phyloP scores from a whole-genome alignment of 1,140 invertebrate species.

The Acromyrmex echinatior region DNA sequence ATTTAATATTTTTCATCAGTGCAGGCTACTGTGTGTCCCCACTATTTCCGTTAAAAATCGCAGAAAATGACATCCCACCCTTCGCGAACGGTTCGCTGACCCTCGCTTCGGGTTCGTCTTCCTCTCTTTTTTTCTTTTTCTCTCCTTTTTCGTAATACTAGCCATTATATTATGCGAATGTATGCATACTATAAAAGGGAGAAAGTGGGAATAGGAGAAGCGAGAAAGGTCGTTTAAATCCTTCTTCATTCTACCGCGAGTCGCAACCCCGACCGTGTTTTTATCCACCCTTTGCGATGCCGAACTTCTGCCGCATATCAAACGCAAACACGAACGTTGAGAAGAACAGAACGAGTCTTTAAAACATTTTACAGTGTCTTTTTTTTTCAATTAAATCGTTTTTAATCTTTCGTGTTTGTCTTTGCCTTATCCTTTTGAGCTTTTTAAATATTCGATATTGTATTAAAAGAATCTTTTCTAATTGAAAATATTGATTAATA shows the following conservation, averaged over 20 bases:
- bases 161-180: slow-evolving; percentile 58
- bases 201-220: slow-evolving; percentile 28
- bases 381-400: neutral
- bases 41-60: slow-evolving; percentile 15
- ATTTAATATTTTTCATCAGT: slow-evolving; percentile 49
- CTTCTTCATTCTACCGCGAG: slow-evolving; percentile 43
- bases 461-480: neutral
- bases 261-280: slow-evolving; percentile 60
- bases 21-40: neutral
- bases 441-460: neutral
- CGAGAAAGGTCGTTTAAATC: slow-evolving; percentile 66
- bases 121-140: neutral
- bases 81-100: slow-evolving; percentile 33
- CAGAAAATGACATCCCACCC: slow-evolving; percentile 62
- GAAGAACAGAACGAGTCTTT: slow-evolving; percentile 26
- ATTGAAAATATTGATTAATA: neutral
- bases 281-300: slow-evolving; percentile 42
- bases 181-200: slow-evolving; percentile 24
- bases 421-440: neutral
- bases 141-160: slow-evolving; percentile 20
- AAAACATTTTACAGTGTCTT: slow-evolving; percentile 44
- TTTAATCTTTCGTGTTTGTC: slow-evolving; percentile 36
- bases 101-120: neutral
- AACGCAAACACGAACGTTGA: slow-evolving; percentile 43
- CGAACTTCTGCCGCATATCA: slow-evolving; percentile 41